phyloP scores from a whole-genome alignment of 2,888 invertebrate species.

The Gonocerus acuteangulatus region DNA sequence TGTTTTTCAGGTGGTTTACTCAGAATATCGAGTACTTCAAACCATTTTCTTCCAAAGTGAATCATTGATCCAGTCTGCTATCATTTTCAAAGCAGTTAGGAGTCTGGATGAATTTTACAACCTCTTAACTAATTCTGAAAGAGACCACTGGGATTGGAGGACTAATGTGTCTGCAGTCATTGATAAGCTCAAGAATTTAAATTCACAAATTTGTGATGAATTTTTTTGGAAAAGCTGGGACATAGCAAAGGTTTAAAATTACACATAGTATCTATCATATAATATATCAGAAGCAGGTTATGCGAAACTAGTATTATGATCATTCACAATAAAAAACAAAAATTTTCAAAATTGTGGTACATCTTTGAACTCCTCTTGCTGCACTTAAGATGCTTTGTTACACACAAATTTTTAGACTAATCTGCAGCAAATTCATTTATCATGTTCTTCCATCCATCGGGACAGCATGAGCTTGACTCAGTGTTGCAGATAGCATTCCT shows the following conservation, averaged over 20 bases:
- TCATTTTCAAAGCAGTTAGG: conserved; percentile 29
- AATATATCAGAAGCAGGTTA: no score
- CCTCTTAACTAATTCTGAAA: conserved; percentile 20
- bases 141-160: conserved; percentile 23
- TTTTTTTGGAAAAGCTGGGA: conserved; percentile 33
- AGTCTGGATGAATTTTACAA: conserved; percentile 32
- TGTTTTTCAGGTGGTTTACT: conserved; percentile 30
- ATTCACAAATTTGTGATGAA: conserved; percentile 29
- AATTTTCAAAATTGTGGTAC: no score
- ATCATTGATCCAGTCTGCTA: conserved; percentile 24
- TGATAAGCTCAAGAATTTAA: conserved; percentile 28
- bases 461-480: no score
- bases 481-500: no score
- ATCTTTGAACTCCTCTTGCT: no score
- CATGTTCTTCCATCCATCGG: no score
- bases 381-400: no score
- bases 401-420: no score
- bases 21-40: conserved; percentile 31
- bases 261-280: no score
- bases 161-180: conserved; percentile 29
- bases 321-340: no score
- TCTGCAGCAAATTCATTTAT: no score
- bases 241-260: conserved; percentile 27
- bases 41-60: conserved; percentile 30
- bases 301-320: no score